Evolutionary conservation across 2,888 invertebrate species (phyloP).

Genomic region (Microctonus aethiopoides): DNA sequence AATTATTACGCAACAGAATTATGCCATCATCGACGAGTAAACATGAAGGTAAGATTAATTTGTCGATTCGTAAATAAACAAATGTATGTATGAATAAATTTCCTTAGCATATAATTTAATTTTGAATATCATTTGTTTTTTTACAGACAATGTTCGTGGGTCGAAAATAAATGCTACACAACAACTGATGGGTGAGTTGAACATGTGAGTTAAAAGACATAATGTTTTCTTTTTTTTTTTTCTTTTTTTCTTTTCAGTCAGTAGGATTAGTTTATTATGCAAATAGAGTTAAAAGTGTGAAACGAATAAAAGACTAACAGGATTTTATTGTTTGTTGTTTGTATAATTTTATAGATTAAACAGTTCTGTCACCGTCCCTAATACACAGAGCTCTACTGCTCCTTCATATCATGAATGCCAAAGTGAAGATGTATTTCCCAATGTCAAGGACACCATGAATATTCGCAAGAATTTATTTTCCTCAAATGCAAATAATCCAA

Average conservation of each 20-base stretch:
- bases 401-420: background rate
- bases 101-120: no score
- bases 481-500: slow-evolving; percentile 4
- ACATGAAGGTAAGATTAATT: background rate
- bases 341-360: background rate
- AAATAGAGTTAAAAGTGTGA: no score
- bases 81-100: no score
- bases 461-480: slow-evolving; percentile 41
- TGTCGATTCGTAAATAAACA: background rate
- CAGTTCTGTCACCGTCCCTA: background rate
- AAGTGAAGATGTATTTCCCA: slow-evolving; percentile 21
- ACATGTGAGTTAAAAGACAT: slow-evolving; percentile 14
- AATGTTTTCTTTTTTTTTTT: background rate
- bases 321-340: background rate
- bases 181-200: slow-evolving; percentile 23
- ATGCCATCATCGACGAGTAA: background rate
- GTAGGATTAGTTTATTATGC: no score
- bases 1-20: slow-evolving; percentile 38
- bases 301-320: no score
- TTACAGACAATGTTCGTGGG: background rate
- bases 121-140: background rate
- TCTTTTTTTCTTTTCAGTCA: background rate
- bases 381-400: background rate
- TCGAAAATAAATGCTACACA: background rate
- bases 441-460: slow-evolving; percentile 28